Evolutionary conservation across 2,888 invertebrate species (phyloP), one percentile per base, ranked within the genome.

Genomic region (Athripsodes cinereus): DNA sequence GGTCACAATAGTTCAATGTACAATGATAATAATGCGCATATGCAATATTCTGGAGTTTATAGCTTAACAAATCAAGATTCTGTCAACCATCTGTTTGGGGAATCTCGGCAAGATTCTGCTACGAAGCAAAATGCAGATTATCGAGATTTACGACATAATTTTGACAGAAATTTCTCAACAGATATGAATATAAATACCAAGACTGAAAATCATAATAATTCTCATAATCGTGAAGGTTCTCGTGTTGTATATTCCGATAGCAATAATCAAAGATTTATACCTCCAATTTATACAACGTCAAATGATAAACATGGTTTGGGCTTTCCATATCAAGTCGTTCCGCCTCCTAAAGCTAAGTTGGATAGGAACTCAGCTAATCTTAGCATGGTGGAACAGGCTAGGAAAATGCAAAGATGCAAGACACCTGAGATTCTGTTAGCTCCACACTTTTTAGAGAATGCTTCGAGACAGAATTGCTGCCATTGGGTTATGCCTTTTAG

Each of bases 341-440:
- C 81, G 19, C 82, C 83, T 13, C 79, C 84, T 2, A 80, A 84
- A 66, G 80, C 80, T 6, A 83, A 83, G 62, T 65, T 68, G n/a
- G 68, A 68, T 55, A 66, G 67, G 49, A 57, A 57, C 35, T 40
- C 49, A 2, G 56, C 46, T 16, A 63, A 56, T 54, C 26, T 72
- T 8, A 72, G 72, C 50, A 31, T 60, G 26, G 60, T 57, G 35
- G 64, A 64, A 48, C 64, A 64, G 44, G 54, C 60, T n/a, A 73
- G 75, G 55, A 72, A 74, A 52, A 70, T 72, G 58, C 77, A 78
- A 53, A 73, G 84, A 51, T 84, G 86, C 52, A 81, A 88, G 64
- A 89, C 90, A 0, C 88, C 90, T 0, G 91, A 92, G 75, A 85
- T 92, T 35, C 73, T 92, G 31, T 72, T 92, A 21, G 86, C 90